Evolutionary conservation across 2,888 invertebrate species (phyloP), one percentile per base, ranked within the genome.

Genomic region (Polylopha cassiicola): DNA sequence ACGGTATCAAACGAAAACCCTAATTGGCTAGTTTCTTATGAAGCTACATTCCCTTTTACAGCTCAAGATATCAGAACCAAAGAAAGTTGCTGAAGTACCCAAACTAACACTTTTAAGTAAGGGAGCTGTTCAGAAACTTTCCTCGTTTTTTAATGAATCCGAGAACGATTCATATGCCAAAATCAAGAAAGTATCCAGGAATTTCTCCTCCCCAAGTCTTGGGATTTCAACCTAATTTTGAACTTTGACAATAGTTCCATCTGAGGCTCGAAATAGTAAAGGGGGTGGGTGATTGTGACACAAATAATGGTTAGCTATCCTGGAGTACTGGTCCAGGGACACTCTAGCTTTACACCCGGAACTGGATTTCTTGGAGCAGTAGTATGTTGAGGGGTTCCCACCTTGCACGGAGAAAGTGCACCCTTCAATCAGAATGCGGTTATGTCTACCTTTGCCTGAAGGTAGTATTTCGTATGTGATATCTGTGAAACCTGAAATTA

Each of bases 321-420:
- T n/a, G 1, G 47, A 37, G 1, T 47, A 7, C 3, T 37, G 32
- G 4, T 59, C 5, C 0, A 30, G 3, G 2, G 3, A 34, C 3
- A 65, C 38, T 9, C 47, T 48, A 1, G 65, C 61, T 23, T 48
- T 50, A 36, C 70, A 69, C 0, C 52, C 53, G 1, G 15, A 43
- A 9, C 28, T 51, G 0, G 43, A 24, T 34, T 63, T 65, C 17
- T 48, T 61, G 2, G 70, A 65, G 34, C 70, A 70, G 37, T 65
- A 65, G 39, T 50, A 60, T 2, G 48, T 48, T 3, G 36, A 43
- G 4, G 47, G 46, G 24, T 50, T 59, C 2, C 58, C 54, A 1
- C 62, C 58, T 39, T 58, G 56, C 2, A 61, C 43, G 1, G 65
- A 63, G 37, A 61, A 69, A 3, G 61, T 63, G 41, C 62, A 49